These are phyloP conservation scores for Festucalex cinctus DNA, from an alignment of 2,113 vertebrate species.

Conservation along the genomic window DNA sequence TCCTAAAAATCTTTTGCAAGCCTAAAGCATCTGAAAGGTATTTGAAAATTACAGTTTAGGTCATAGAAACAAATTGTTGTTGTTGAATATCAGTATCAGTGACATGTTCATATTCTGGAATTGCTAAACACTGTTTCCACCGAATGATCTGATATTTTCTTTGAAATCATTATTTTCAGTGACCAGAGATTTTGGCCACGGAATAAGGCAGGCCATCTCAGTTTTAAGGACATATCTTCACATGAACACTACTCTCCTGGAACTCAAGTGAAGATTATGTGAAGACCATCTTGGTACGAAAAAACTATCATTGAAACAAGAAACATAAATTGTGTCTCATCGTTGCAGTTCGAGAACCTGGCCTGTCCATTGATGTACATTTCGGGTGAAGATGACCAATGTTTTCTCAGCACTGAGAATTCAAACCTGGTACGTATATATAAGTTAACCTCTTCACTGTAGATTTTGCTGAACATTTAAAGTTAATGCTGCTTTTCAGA, in stretches of 20 bases:
- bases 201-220: conserved; percentile 34
- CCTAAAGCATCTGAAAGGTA: conserved; percentile 13
- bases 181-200: conserved; percentile 19
- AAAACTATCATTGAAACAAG: neutral
- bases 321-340: neutral
- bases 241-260: conserved; percentile 39
- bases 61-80: neutral
- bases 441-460: neutral
- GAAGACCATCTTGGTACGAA: neutral
- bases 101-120: no score
- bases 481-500: conserved; percentile 38
- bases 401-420: conserved; percentile 38
- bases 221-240: conserved; percentile 28
- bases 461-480: neutral
- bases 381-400: conserved; percentile 59
- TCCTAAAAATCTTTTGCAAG: neutral
- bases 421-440: conserved; percentile 48
- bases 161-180: conserved; percentile 22
- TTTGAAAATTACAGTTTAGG: neutral
- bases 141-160: neutral
- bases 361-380: conserved; percentile 64
- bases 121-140: no score
- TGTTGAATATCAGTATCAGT: no score
- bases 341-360: conserved; percentile 55
- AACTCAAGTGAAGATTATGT: conserved; percentile 49